Evolutionary conservation across 2,797 vertebrate genomes (phyloP).

Genomic region (Rhodeus uyekii): DNA sequence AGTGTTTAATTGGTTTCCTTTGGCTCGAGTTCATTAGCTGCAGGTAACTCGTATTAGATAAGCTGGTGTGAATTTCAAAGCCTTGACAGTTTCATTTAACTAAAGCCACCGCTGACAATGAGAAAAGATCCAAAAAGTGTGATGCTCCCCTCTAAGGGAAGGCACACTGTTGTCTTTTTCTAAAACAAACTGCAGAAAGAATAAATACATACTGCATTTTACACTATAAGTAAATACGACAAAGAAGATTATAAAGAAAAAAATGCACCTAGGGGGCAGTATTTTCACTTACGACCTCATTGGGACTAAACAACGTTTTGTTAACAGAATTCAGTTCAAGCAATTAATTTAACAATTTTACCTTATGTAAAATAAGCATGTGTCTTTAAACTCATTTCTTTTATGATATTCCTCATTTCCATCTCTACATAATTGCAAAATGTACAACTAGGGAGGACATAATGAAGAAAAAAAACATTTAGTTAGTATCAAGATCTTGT

Average conservation of each 20-base stretch:
- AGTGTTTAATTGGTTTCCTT: constrained; percentile 32
- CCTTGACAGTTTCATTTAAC: constrained; percentile 39
- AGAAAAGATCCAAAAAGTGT: constrained; percentile 19
- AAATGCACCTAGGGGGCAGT: not conserved
- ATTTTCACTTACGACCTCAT: not conserved
- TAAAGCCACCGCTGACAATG: constrained; percentile 2
- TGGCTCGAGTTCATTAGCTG: constrained; percentile 24
- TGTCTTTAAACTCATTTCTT: not conserved
- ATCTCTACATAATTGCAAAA: not conserved
- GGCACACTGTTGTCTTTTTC: not conserved
- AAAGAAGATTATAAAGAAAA: not conserved
- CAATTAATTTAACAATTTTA: not conserved
- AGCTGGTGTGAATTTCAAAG: constrained; percentile 35
- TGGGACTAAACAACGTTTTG: not conserved
- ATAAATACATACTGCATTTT: constrained; percentile 1
- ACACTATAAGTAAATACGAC: not conserved
- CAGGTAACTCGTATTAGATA: constrained; percentile 33
- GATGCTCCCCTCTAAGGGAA: not conserved
- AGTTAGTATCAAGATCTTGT: not conserved
- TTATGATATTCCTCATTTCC: not conserved
- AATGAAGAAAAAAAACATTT: not conserved
- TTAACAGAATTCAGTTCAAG: no score
- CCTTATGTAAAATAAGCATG: not conserved
- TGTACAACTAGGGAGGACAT: not conserved
- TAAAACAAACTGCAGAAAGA: not conserved